Conservation (phyloP, 2,888 invertebrate species). For the Cyaniris semiargus region DNA sequence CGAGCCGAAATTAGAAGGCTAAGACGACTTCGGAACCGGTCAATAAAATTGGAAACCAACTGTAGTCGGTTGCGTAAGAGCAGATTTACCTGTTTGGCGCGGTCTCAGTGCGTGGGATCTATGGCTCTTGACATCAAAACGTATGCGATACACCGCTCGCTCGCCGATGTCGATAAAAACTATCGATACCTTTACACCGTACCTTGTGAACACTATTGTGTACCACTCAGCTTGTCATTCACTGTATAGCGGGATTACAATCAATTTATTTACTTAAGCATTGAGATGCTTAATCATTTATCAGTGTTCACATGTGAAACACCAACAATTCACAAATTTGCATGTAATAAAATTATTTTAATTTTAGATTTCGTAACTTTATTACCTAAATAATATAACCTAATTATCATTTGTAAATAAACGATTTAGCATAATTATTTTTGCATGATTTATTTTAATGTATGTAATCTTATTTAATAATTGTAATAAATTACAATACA, state of each 20-base stretch:
- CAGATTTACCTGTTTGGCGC: conserved; percentile 71
- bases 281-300: not conserved
- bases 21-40: conserved; percentile 77
- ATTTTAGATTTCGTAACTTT: conserved; percentile 5
- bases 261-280: not conserved
- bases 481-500: conserved; percentile 26
- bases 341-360: not conserved
- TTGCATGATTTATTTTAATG: conserved; percentile 23
- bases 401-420: conserved; percentile 11
- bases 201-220: not conserved
- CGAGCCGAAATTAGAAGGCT: conserved; percentile 80
- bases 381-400: not conserved
- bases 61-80: conserved; percentile 78
- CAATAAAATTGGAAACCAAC: conserved; percentile 81
- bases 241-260: not conserved
- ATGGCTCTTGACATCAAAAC: conserved; percentile 49
- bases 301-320: not conserved
- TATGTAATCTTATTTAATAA: conserved; percentile 22
- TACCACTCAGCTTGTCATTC: not conserved
- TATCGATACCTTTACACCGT: conserved; percentile 14
- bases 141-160: conserved; percentile 37
- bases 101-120: conserved; percentile 68
- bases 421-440: conserved; percentile 22
- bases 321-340: not conserved
- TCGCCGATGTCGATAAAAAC: conserved; percentile 16